phyloP scores from a whole-genome alignment of 2,113 vertebrate genomes.

The Electrona antarctica region DNA sequence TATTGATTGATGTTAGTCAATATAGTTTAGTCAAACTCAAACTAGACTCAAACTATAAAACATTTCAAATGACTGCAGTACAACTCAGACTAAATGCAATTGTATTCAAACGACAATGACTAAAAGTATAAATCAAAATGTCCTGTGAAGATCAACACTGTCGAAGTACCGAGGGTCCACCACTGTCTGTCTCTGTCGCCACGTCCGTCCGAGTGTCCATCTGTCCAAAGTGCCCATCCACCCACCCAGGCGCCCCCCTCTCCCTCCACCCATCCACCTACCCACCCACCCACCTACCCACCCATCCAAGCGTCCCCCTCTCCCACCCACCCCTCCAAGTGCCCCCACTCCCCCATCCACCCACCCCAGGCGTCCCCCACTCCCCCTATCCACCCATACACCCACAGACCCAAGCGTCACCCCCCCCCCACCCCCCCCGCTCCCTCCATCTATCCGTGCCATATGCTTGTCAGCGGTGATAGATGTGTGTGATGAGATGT shows the following conservation, averaged over 20 bases:
- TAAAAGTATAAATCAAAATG: too few relatives aligned
- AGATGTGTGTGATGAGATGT: slow-evolving; percentile 34
- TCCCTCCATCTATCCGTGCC: slow-evolving; percentile 4
- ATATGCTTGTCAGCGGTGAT: slow-evolving; percentile 36
- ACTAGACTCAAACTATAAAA: too few relatives aligned
- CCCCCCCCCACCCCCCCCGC: background rate
- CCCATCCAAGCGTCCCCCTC: background rate
- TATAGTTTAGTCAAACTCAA: too few relatives aligned
- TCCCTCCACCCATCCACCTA: slow-evolving; percentile 5
- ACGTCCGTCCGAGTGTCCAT: background rate
- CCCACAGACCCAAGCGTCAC: background rate
- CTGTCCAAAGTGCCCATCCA: background rate
- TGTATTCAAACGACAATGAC: too few relatives aligned
- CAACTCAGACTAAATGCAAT: too few relatives aligned
- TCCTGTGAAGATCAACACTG: too few relatives aligned
- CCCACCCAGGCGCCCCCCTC: background rate
- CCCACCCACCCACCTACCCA: background rate
- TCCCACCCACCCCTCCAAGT: background rate
- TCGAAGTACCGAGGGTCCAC: too few relatives aligned
- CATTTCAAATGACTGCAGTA: too few relatives aligned
- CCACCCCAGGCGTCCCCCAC: too few relatives aligned
- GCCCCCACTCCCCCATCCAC: background rate
- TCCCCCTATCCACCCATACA: background rate
- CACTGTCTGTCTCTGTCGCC: background rate
- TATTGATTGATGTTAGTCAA: too few relatives aligned